These are phyloP conservation scores for Arrhamphus sclerolepis DNA, from an alignment of 2,797 vertebrate species.

Conservation along the genomic window DNA sequence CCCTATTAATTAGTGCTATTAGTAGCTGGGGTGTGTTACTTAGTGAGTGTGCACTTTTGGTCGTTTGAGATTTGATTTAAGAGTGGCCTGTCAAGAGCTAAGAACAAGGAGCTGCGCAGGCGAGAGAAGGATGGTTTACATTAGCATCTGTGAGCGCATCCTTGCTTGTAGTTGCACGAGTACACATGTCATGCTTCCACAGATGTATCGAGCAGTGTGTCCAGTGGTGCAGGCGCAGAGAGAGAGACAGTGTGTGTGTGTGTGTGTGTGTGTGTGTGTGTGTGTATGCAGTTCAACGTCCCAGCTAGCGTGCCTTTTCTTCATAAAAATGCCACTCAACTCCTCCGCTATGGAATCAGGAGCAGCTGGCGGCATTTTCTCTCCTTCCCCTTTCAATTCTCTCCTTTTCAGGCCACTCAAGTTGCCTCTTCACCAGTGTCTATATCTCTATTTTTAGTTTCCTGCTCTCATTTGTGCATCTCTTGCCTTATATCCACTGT, in stretches of 20 bases:
- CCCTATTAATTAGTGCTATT: constrained; percentile 80
- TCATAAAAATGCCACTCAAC: constrained; percentile 79
- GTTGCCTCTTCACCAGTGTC: constrained; percentile 51
- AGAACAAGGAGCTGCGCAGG: constrained; percentile 49
- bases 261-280: constrained; percentile 19
- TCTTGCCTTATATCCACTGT: constrained; percentile 40
- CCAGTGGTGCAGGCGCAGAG: constrained; percentile 25
- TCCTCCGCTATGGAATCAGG: constrained; percentile 70
- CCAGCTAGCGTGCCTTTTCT: constrained; percentile 69
- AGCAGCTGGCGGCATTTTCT: constrained; percentile 75
- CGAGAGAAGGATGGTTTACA: constrained; percentile 65
- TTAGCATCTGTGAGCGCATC: constrained; percentile 72
- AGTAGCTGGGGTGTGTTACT: constrained; percentile 65
- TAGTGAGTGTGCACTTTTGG: constrained; percentile 39
- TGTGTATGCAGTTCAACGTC: constrained; percentile 51
- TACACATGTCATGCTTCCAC: constrained; percentile 3
- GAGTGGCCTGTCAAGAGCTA: constrained; percentile 60
- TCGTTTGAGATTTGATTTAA: constrained; percentile 65
- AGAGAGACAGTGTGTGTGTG: constrained; percentile 13
- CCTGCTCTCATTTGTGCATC: constrained; percentile 45
- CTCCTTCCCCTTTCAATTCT: constrained; percentile 40
- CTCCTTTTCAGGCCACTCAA: constrained; percentile 54
- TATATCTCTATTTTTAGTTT: constrained; percentile 61
- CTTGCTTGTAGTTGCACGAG: constrained; percentile 38
- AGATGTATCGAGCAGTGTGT: constrained; percentile 2